A percentile compares a stretch with the other conserved stretches of the same genome.
phyloP scores from a whole-genome alignment of 2,113 vertebrate genomes.

The Struthidea cinerea region DNA sequence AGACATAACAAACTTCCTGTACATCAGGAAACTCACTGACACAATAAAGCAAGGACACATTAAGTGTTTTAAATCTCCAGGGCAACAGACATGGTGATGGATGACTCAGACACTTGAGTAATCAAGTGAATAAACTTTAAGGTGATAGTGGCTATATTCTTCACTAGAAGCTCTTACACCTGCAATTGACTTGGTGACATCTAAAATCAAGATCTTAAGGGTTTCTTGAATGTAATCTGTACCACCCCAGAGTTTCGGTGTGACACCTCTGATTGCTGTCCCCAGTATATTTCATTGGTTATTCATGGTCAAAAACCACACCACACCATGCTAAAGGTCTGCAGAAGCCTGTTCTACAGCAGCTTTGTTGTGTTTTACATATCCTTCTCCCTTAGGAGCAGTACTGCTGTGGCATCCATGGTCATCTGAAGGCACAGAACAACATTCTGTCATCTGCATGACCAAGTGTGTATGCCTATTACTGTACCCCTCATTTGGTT shows the following conservation, averaged over 20 bases:
- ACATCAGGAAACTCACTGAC: not conserved
- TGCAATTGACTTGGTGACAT: not conserved
- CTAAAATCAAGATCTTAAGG: not conserved
- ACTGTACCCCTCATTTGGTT: not conserved
- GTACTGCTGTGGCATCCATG: not conserved
- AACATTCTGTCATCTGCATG: not conserved
- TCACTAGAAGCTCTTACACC: not conserved
- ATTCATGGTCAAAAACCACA: not conserved
- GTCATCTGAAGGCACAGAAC: not conserved
- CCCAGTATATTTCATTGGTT: not conserved
- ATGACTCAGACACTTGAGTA: not conserved
- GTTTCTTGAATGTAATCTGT: not conserved
- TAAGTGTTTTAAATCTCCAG: not conserved
- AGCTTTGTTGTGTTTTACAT: not conserved
- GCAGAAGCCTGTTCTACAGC: not conserved
- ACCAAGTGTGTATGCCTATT: not conserved
- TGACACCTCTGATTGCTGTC: not conserved
- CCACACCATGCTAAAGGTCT: not conserved
- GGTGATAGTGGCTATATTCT: not conserved
- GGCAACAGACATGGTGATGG: not conserved
- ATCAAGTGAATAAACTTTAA: not conserved
- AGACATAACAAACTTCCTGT: not conserved
- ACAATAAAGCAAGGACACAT: not conserved
- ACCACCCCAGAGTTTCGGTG: fast-evolving
- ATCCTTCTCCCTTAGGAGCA: not conserved